Percentiles rank a stretch among this genome's conserved stretches.
These are phyloP conservation scores for Scaptodrosophila lebanonensis DNA, from an alignment of 1,140 invertebrate genomes.

Conservation along the genomic window DNA sequence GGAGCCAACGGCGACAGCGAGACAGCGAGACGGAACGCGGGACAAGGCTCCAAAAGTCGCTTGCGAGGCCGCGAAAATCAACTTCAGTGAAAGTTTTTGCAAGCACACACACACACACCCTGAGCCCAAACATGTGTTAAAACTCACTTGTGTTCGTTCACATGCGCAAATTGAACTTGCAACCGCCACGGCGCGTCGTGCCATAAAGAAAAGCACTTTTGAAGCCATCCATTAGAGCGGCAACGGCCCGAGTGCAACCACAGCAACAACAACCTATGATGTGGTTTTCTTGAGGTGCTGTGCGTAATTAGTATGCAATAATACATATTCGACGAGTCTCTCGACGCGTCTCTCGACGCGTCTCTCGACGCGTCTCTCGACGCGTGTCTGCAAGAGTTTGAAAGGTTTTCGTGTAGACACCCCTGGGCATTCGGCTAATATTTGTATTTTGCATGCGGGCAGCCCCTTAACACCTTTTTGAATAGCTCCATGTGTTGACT, in stretches of 20 bases:
- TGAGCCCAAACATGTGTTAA: conserved; percentile 1
- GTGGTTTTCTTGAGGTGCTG: conserved; percentile 19
- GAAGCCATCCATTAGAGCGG: conserved; percentile 33
- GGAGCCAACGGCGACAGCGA: conserved; percentile 32
- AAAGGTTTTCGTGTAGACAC: conserved; percentile 18
- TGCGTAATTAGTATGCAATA: conserved; percentile 53
- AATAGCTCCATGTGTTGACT: conserved; percentile 32
- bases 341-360: too few species aligned
- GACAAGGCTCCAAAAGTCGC: too few species aligned
- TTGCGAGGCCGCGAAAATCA: conserved; percentile 47
- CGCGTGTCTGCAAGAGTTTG: too few species aligned
- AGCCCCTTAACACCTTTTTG: too few species aligned
- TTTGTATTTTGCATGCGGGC: conserved; percentile 41
- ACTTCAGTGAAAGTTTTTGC: conserved; percentile 65
- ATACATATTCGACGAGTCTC: conserved; percentile 56
- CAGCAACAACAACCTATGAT: conserved; percentile 29
- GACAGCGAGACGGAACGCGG: too few species aligned
- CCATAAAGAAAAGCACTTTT: conserved; percentile 19
- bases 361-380: too few species aligned
- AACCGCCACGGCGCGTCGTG: conserved; percentile 6
- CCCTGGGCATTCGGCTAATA: conserved; percentile 22
- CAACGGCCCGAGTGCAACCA: conserved; percentile 39
- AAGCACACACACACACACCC: conserved; percentile 7
- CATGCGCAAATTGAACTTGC: conserved; percentile 42
- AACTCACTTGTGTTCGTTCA: conserved; percentile 20